These are phyloP conservation scores for Leptoteleia sp. DNA, from an alignment of 1,140 invertebrate genomes.

Conservation along the genomic window DNA sequence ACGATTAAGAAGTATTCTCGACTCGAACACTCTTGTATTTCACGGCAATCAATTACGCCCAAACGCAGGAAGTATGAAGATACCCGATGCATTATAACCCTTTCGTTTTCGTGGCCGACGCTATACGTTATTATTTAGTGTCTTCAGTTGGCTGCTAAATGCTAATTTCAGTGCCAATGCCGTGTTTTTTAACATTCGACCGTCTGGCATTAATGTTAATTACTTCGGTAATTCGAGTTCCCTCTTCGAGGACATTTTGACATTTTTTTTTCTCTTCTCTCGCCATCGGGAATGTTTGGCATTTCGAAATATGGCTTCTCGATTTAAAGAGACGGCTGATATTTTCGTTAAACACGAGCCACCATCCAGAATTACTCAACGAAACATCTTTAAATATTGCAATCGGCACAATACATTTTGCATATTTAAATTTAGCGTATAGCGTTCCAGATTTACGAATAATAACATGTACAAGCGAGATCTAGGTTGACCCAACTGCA, in stretches of 20 bases:
- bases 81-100: conserved; percentile 7
- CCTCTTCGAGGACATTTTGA: too few species aligned
- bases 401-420: conserved; percentile 23
- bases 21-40: conserved; percentile 19
- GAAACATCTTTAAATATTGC: conserved; percentile 39
- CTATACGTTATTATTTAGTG: conserved; percentile 28
- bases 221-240: conserved; percentile 10
- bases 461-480: conserved; percentile 42
- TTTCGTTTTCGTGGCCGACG: conserved; percentile 9
- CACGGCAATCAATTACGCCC: conserved; percentile 25
- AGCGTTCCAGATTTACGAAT: conserved; percentile 51
- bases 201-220: conserved; percentile 15
- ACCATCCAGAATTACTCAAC: not conserved
- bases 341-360: not conserved
- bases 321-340: not conserved
- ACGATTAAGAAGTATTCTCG: conserved; percentile 18
- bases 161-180: conserved; percentile 22
- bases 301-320: not conserved
- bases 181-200: not conserved
- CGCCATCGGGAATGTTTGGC: not conserved
- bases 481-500: conserved; percentile 46
- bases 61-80: conserved; percentile 28
- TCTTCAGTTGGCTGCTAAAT: conserved; percentile 12
- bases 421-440: conserved; percentile 54
- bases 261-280: too few species aligned